Conservation (phyloP, 2,113 vertebrate species). For the Paralichthys olivaceus region DNA sequence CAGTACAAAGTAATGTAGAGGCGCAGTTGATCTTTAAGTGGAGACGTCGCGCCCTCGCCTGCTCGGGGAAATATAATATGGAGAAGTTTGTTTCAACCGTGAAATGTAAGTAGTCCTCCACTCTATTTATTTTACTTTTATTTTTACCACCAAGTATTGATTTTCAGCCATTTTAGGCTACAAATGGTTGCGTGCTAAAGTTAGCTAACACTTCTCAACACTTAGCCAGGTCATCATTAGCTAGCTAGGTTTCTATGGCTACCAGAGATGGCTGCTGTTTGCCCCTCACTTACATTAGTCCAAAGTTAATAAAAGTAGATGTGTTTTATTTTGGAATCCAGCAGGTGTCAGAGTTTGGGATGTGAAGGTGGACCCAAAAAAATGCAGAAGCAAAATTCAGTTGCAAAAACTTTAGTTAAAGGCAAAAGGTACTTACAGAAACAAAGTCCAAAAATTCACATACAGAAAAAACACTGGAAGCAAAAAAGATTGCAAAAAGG, state of each 20-base stretch:
- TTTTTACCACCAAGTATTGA: background rate
- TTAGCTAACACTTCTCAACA: background rate
- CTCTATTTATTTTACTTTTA: background rate
- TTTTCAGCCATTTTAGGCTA: background rate
- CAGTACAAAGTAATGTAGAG: background rate
- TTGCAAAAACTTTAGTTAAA: no score
- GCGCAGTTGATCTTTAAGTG: background rate
- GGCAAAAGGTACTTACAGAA: no score
- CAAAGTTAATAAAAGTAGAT: no score
- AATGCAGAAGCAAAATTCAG: no score
- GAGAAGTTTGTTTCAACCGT: conserved; percentile 57
- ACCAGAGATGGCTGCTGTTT: no score
- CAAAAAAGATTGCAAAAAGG: no score
- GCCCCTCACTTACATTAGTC: no score
- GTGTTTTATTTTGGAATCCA: background rate
- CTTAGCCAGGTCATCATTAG: background rate
- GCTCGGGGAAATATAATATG: conserved; percentile 52
- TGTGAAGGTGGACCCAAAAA: no score
- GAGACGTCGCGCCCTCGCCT: background rate
- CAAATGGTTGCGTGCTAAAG: background rate
- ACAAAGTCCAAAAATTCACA: no score
- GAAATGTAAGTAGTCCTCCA: conserved; percentile 65
- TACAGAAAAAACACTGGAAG: no score
- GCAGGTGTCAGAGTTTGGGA: background rate
- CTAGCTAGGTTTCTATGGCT: background rate